Evolutionary conservation across 2,888 invertebrate species (phyloP).

Genomic region (Cryptocephalus primarius): DNA sequence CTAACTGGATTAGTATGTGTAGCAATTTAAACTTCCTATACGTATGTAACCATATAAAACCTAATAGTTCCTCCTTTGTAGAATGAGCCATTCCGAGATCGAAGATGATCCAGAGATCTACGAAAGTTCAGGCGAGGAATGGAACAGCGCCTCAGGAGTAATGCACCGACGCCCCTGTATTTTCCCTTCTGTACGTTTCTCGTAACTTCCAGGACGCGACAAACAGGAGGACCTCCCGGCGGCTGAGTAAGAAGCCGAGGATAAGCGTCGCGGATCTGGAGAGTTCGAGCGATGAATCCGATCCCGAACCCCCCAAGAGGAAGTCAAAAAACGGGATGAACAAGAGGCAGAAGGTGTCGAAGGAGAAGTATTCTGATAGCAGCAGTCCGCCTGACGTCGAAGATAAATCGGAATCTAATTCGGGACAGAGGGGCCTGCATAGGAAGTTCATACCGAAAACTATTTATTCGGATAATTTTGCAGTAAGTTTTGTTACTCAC

Average conservation of each 20-base stretch:
- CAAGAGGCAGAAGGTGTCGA: conserved; percentile 5
- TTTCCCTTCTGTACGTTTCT: conserved; percentile 1
- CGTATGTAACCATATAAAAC: too few relatives aligned
- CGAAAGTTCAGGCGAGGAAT: conserved; percentile 33
- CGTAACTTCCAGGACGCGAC: too few relatives aligned
- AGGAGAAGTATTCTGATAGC: conserved; percentile 5
- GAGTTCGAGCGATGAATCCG: conserved; percentile 11
- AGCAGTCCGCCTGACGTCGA: conserved; percentile 9
- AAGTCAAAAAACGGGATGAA: conserved; percentile 12
- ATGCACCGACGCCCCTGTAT: neutral
- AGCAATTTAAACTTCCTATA: too few relatives aligned
- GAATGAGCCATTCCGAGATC: conserved; percentile 25
- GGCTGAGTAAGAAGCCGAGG: conserved; percentile 28
- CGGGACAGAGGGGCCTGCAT: conserved; percentile 10
- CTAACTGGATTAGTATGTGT: too few relatives aligned
- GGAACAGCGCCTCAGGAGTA: conserved; percentile 17
- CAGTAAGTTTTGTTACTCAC: conserved; percentile 13
- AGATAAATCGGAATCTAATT: conserved; percentile 7
- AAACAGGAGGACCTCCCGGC: conserved; percentile 23
- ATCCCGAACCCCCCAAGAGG: conserved; percentile 7
- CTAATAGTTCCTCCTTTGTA: neutral
- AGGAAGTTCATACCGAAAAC: conserved; percentile 21
- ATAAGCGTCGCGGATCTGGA: conserved; percentile 16
- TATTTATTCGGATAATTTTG: conserved; percentile 20
- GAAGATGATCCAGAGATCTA: conserved; percentile 33